Conservation (phyloP, 2,113 vertebrate genomes). For the Microcebus tavaratra region DNA sequence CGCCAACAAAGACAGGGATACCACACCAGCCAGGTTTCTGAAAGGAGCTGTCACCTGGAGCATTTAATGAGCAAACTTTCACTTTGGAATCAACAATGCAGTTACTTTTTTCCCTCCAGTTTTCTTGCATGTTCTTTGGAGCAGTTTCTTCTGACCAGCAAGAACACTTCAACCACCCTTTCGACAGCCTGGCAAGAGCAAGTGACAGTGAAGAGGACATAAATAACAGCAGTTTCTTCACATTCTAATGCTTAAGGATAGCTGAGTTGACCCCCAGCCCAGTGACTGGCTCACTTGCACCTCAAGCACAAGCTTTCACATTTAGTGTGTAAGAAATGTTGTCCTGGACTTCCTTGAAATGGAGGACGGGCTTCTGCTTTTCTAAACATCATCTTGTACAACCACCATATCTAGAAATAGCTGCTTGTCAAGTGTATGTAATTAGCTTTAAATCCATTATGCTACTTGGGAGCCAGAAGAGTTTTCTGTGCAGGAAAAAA, state of each 20-base stretch:
- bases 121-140: slow-evolving; percentile 91
- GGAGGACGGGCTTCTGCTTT: background rate
- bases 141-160: slow-evolving; percentile 84
- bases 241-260: slow-evolving; percentile 13
- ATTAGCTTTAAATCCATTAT: background rate
- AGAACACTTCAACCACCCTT: background rate
- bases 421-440: background rate
- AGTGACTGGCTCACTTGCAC: background rate
- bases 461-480: background rate
- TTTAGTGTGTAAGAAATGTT: background rate
- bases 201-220: slow-evolving; percentile 89
- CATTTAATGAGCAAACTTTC: fast-evolving
- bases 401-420: background rate
- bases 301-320: background rate
- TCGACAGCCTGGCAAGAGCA: slow-evolving; percentile 84
- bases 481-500: background rate
- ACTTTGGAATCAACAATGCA: background rate
- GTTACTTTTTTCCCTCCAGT: slow-evolving; percentile 80
- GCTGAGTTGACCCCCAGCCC: background rate
- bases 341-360: background rate
- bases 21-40: background rate
- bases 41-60: background rate
- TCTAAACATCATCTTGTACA: background rate
- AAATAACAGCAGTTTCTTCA: slow-evolving; percentile 2
- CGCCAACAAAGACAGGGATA: background rate